Evolutionary conservation across 2,888 invertebrate species (phyloP), one percentile per base, ranked within the genome.

Genomic region (Laspeyria flexula): DNA sequence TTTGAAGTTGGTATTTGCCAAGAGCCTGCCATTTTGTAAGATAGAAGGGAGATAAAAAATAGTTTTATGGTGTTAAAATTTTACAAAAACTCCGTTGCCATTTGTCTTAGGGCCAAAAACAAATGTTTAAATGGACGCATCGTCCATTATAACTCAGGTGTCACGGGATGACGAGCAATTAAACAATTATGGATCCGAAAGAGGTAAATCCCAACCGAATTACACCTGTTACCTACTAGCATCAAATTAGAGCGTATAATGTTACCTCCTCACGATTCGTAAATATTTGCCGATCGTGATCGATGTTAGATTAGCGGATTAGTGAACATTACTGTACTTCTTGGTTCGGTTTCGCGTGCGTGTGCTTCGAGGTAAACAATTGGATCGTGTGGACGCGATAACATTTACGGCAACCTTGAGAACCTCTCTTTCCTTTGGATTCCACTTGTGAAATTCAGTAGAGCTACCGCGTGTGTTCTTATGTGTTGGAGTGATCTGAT

Each of bases 101-200:
- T 90, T 92, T 88, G 77, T 86, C 82, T 82, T 86, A 88, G 79
- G 90, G 86, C 88, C 81, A 85, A 85, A 88, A 92, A 86, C 90
- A 92, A 92, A 93, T 93, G 92, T 92, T 90, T 93, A 93, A 93
- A 97, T 97, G 98, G 98, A 98, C 97, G 97, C 97, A 96, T 96
- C 98, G 96, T 98, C 98, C 96, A 98, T 98, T 95, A 98, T 98
- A 94, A 97, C 98, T 94, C 97, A 98, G 96, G 98, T 98, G 95
- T 97, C 97, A 94, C 96, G 97, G 95, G 98, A 98, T 96, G 98
- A 98, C 95, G 98, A 98, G 93, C 96, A 96, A 94, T 95, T 97
- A 93, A 97, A 96, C 94, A 97, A 96, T 94, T 96, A 96, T 94
- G 95, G 96, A 93, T 94, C 96, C 94, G 97, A 97, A 94, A 97